Conservation (phyloP, 2,113 vertebrate species). For the Oryzias celebensis region DNA sequence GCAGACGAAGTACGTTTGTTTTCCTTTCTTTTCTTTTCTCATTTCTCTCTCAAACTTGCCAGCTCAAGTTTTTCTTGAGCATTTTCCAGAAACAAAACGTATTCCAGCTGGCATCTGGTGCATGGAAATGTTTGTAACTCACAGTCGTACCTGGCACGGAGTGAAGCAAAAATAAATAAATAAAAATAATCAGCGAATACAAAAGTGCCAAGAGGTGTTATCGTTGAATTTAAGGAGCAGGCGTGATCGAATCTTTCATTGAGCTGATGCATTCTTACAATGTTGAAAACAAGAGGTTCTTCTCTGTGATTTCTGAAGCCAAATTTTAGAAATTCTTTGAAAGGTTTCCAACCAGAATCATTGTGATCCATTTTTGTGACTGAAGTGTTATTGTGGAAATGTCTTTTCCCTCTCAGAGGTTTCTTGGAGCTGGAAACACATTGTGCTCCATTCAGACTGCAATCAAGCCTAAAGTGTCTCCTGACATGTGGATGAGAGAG, state of each 20-base stretch:
- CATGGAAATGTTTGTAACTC: conserved; percentile 34
- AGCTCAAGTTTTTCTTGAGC: not conserved
- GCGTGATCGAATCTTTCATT: conserved; percentile 58
- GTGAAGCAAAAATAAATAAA: conserved; percentile 28
- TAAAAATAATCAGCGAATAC: not conserved
- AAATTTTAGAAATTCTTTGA: conserved; percentile 2
- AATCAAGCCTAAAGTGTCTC: conserved; percentile 22
- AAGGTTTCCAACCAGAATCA: conserved; percentile 11
- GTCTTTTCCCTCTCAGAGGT: conserved; percentile 23
- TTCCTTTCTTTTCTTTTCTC: not conserved
- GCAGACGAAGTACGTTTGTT: not conserved
- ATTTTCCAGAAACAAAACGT: conserved; percentile 9
- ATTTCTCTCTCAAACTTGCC: not conserved
- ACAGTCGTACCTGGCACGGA: conserved; percentile 16
- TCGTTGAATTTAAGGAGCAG: conserved; percentile 29
- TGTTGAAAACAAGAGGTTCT: conserved; percentile 31
- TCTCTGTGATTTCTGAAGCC: conserved; percentile 15
- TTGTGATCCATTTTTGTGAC: conserved; percentile 16
- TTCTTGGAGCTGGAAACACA: conserved; percentile 20
- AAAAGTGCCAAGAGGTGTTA: conserved; percentile 34
- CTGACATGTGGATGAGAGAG: conserved; percentile 44
- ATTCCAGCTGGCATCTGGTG: conserved; percentile 31
- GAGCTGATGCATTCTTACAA: conserved; percentile 41
- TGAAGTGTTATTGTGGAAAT: conserved; percentile 39
- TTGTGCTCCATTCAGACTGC: conserved; percentile 18